Conservation (phyloP, 1,140 invertebrate species). For the Anthonomus grandis region DNA sequence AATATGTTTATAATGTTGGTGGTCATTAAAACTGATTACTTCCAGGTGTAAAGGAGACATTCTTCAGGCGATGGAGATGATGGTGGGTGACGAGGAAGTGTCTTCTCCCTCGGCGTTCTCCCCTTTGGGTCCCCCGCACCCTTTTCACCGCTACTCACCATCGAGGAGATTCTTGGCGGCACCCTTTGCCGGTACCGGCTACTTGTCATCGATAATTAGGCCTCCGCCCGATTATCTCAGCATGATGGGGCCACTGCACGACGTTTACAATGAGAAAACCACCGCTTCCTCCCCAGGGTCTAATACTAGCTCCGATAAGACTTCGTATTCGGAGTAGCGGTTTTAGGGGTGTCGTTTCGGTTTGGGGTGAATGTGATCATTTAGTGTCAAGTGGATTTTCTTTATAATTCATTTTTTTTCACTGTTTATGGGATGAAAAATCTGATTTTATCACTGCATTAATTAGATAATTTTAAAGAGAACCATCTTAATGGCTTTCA, state of each 20-base stretch:
- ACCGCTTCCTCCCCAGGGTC: slow-evolving; percentile 50
- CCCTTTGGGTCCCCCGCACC: slow-evolving; percentile 61
- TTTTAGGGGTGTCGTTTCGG: not conserved
- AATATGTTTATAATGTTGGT: too few relatives aligned
- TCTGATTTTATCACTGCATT: too few relatives aligned
- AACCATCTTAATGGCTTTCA: too few relatives aligned
- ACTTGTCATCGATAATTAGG: slow-evolving; percentile 72
- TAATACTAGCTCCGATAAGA: slow-evolving; percentile 49
- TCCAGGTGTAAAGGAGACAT: slow-evolving; percentile 70
- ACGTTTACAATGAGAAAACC: slow-evolving; percentile 49
- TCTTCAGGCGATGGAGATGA: slow-evolving; percentile 84
- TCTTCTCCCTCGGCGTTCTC: slow-evolving; percentile 68
- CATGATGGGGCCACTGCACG: slow-evolving; percentile 41
- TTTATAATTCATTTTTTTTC: too few relatives aligned
- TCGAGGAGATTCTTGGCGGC: slow-evolving; percentile 71
- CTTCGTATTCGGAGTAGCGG: slow-evolving; percentile 51
- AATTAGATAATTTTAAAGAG: too few relatives aligned
- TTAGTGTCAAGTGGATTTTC: too few relatives aligned
- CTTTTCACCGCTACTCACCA: slow-evolving; percentile 55
- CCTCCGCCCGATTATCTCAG: slow-evolving; percentile 51
- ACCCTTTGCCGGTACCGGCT: slow-evolving; percentile 75
- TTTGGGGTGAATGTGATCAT: too few relatives aligned
- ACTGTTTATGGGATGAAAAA: too few relatives aligned
- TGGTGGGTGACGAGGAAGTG: slow-evolving; percentile 59
- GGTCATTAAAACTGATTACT: too few relatives aligned